Evolutionary conservation across 2,113 vertebrate species (phyloP), one percentile per base, ranked within the genome.

Genomic region (Malurus alboscapulatus): DNA sequence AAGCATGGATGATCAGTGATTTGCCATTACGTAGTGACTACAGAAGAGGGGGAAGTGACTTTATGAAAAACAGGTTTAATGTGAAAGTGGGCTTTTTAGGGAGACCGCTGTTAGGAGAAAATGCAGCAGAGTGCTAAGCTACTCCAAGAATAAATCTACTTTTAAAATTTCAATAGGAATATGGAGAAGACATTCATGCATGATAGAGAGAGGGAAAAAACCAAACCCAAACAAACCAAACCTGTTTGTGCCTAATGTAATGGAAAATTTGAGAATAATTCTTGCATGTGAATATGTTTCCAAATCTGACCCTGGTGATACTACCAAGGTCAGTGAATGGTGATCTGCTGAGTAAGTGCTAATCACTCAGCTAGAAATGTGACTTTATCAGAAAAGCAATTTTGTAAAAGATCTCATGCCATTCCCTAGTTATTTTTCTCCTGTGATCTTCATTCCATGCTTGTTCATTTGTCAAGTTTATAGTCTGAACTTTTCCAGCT

Each of bases 341-440:
- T 78, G 68, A 92, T 88, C 92, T 96, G 82, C 88, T 93, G 91
- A 95, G 61, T 68, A 95, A 96, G 85, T 88, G n/a, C 44, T 92
- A 78, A 92, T 83, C 68, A 63, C 62, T 95, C 84, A 90, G 66
- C 69, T 53, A 91, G 82, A 96, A 96, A 96, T 58, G 34, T 67
- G 65, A 48, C 74, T 93, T 92, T 84, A 84, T 54, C 53, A 91
- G 62, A 76, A 88, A 90, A 94, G 53, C 9, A 90, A 74, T 80
- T 92, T 84, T 73, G 44, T 38, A 61, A 94, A 81, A 90, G 44
- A 53, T 73, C 44, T 84, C 68, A 40, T 55, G 55, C 74, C 32
- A 40, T 79, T 74, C 26, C 29, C 25, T 44, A 50, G 48, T 61
- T 91, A 45, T 92, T 91, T 73, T 84, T 71, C 45, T 87, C 30